Evolutionary conservation across 2,797 vertebrate genomes (phyloP).

Genomic region (Bucorvus abyssinicus): DNA sequence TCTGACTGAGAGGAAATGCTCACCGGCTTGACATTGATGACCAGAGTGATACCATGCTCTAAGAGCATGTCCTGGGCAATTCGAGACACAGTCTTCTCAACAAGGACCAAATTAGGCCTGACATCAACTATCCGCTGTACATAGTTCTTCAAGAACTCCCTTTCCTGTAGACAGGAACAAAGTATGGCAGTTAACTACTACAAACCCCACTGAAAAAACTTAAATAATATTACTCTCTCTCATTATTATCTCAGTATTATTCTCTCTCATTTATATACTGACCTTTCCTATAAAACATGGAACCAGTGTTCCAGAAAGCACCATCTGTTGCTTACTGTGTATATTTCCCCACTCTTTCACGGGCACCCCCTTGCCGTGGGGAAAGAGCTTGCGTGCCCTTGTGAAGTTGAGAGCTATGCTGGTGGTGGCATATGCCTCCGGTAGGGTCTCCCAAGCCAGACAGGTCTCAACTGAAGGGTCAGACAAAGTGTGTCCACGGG

Average conservation of each 20-base stretch:
- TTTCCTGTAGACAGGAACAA: conserved; percentile 80
- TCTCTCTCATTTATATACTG: not conserved
- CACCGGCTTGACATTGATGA: conserved; percentile 97
- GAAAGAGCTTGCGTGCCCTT: too few species aligned
- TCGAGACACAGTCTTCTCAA: conserved; percentile 97
- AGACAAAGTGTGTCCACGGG: too few species aligned
- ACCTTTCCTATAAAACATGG: not conserved
- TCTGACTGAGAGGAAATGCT: conserved; percentile 55
- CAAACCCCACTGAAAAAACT: not conserved
- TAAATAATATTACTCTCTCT: not conserved
- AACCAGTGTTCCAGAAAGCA: not conserved
- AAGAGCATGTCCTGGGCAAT: conserved; percentile 98
- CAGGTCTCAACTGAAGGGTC: too few species aligned
- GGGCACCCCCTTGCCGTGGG: too few species aligned
- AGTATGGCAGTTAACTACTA: not conserved
- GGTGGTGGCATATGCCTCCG: too few species aligned
- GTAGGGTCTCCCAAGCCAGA: too few species aligned
- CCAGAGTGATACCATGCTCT: conserved; percentile 94
- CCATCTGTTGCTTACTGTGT: not conserved
- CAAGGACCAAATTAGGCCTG: conserved; percentile 92
- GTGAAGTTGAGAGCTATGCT: too few species aligned
- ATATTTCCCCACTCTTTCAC: too few species aligned
- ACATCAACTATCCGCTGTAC: conserved; percentile 96
- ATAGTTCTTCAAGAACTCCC: conserved; percentile 97
- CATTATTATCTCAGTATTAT: not conserved